These are phyloP conservation scores for Corbicula japonica DNA, from an alignment of 2,888 invertebrate genomes.

Conservation along the genomic window DNA sequence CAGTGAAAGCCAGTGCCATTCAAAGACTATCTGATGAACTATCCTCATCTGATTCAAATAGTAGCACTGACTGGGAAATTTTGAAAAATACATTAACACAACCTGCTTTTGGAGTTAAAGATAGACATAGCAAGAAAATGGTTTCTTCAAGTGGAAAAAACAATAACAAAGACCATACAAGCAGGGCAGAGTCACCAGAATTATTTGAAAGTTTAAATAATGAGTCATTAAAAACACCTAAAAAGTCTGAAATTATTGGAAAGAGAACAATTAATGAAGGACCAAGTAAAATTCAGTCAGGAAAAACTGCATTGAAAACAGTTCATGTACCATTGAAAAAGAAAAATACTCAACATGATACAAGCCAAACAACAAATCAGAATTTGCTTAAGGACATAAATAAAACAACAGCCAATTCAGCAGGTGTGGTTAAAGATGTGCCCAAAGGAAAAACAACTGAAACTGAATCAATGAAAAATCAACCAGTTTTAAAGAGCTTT, in stretches of 20 bases:
- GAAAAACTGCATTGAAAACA: too few relatives aligned
- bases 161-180: not conserved
- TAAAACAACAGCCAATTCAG: not conserved
- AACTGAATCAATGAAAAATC: not conserved
- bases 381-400: too few relatives aligned
- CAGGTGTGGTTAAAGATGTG: not conserved
- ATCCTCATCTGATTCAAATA: not conserved
- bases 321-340: too few relatives aligned
- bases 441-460: not conserved
- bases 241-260: too few relatives aligned
- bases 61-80: conserved; percentile 9
- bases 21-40: not conserved
- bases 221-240: conserved; percentile 10
- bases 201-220: not conserved
- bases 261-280: too few relatives aligned
- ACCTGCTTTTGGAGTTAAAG: not conserved
- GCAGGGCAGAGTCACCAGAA: not conserved
- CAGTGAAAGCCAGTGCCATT: conserved; percentile 5
- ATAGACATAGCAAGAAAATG: not conserved
- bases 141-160: not conserved
- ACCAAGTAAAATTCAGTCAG: too few relatives aligned
- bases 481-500: too few relatives aligned
- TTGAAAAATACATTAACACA: conserved; percentile 15
- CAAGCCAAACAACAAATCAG: too few relatives aligned
- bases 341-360: too few relatives aligned